These are phyloP conservation scores for Phainopepla nitens DNA, from an alignment of 2,113 vertebrate species.

Conservation along the genomic window DNA sequence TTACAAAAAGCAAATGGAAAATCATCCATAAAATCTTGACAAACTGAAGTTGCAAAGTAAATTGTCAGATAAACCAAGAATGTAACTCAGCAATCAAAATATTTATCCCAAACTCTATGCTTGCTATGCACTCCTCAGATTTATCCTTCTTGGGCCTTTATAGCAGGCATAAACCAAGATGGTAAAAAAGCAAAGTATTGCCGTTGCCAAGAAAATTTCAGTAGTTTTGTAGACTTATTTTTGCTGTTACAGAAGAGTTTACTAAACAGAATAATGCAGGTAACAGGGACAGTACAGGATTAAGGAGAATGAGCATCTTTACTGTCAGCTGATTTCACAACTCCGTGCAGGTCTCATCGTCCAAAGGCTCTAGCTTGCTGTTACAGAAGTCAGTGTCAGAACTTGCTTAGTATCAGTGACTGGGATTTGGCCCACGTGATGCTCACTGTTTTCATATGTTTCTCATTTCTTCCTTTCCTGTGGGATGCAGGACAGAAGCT, in stretches of 20 bases:
- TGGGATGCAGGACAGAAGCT: neutral
- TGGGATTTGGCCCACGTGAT: neutral
- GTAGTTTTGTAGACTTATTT: neutral
- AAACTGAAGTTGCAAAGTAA: neutral
- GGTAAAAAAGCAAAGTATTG: neutral
- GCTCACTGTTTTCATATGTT: neutral
- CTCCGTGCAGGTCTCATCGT: neutral
- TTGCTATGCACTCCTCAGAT: neutral
- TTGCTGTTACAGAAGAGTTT: neutral
- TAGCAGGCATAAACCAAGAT: neutral
- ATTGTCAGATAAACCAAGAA: neutral
- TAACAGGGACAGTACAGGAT: neutral
- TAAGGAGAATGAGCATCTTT: neutral
- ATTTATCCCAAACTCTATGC: neutral
- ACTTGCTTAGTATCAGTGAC: neutral
- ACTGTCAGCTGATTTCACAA: neutral
- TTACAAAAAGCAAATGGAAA: neutral
- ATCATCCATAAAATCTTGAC: neutral
- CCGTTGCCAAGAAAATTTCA: neutral
- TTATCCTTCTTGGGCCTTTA: neutral
- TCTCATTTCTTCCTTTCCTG: neutral
- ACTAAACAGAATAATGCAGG: neutral
- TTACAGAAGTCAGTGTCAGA: neutral
- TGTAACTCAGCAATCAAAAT: neutral
- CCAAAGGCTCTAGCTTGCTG: neutral